Evolutionary conservation across 2,797 vertebrate species (phyloP).

Genomic region (Cirrhinus molitorella): DNA sequence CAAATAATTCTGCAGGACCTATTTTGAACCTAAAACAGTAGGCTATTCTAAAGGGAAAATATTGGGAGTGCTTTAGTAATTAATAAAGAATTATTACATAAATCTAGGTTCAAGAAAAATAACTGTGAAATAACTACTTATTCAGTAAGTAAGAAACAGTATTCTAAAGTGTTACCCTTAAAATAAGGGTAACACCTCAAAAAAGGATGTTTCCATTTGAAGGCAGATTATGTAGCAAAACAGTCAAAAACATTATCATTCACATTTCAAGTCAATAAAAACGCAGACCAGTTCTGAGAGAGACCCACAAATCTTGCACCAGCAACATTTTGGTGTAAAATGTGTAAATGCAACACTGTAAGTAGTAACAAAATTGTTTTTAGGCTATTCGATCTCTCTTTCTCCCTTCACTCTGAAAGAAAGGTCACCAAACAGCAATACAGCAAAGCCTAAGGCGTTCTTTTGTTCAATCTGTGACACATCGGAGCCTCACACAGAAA

Average conservation of each 20-base stretch:
- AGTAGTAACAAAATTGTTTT: neutral
- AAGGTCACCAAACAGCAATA: slow-evolving; percentile 56
- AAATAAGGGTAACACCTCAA: too few relatives aligned
- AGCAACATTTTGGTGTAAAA: neutral
- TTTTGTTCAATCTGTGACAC: slow-evolving; percentile 20
- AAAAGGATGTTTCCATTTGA: too few relatives aligned
- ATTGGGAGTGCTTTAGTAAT: too few relatives aligned
- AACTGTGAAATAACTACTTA: too few relatives aligned
- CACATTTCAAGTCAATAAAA: neutral
- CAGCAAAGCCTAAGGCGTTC: slow-evolving; percentile 12
- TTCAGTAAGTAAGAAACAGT: too few relatives aligned
- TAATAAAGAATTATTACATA: too few relatives aligned
- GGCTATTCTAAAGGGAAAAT: too few relatives aligned
- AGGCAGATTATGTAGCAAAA: too few relatives aligned
- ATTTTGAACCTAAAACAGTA: too few relatives aligned
- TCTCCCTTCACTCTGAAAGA: slow-evolving; percentile 39
- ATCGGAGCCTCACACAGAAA: neutral
- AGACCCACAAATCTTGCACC: neutral
- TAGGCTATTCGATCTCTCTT: neutral
- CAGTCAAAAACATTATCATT: neutral
- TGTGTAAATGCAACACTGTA: neutral
- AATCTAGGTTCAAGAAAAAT: too few relatives aligned
- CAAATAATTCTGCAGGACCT: too few relatives aligned
- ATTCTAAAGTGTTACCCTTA: too few relatives aligned
- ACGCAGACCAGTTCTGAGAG: neutral